These are phyloP conservation scores for Teleiodes luculella DNA, from an alignment of 2,888 invertebrate genomes.

Conservation along the genomic window DNA sequence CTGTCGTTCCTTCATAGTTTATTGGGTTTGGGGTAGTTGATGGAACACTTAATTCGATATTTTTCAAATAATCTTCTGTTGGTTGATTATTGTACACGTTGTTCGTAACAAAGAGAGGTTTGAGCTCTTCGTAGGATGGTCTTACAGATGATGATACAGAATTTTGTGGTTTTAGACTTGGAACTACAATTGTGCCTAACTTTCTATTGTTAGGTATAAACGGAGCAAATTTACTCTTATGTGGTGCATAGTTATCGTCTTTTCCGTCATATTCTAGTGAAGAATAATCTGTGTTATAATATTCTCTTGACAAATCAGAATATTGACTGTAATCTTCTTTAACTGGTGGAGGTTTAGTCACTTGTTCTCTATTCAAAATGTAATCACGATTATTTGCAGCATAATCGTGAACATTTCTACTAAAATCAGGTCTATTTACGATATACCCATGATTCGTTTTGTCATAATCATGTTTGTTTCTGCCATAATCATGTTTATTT, in stretches of 20 bases:
- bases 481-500: slow-evolving; percentile 23
- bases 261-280: slow-evolving; percentile 40
- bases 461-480: slow-evolving; percentile 17
- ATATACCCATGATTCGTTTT: slow-evolving; percentile 11
- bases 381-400: slow-evolving; percentile 20
- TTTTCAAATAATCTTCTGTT: slow-evolving; percentile 26
- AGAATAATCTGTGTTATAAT: slow-evolving; percentile 56
- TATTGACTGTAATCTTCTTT: slow-evolving; percentile 46
- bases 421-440: slow-evolving; percentile 19
- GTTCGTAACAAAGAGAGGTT: slow-evolving; percentile 45
- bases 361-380: slow-evolving; percentile 12
- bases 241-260: slow-evolving; percentile 43
- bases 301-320: slow-evolving; percentile 52
- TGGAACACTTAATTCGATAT: slow-evolving; percentile 37
- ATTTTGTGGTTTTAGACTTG: slow-evolving; percentile 15
- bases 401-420: slow-evolving; percentile 9
- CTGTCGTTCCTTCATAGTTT: slow-evolving; percentile 36
- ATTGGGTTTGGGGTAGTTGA: slow-evolving; percentile 35
- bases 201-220: slow-evolving; percentile 29
- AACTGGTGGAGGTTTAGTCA: not conserved
- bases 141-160: slow-evolving; percentile 17
- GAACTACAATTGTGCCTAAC: slow-evolving; percentile 13
- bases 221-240: slow-evolving; percentile 46
- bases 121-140: slow-evolving; percentile 44
- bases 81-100: slow-evolving; percentile 33